Base-by-base conservation (phyloP, 2,797 vertebrate species). In the Typhlichthys eigenmanni region DNA sequence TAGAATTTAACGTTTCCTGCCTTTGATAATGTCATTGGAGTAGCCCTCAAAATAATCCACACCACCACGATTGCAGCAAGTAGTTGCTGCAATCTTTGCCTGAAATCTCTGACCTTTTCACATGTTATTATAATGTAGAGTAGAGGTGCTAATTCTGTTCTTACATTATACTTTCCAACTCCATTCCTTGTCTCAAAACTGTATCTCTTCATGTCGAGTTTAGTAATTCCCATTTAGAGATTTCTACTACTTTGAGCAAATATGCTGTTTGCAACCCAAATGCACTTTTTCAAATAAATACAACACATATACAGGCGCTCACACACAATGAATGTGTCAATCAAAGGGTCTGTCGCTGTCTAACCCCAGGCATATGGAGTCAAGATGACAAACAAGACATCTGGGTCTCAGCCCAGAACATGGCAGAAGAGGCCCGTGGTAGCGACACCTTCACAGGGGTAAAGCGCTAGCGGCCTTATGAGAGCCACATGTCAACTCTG, bases 331-430 rank as follows among this genome's bases (percentile, higher is more conserved):
- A 74, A 80, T 56, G 72, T 89, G 90, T 91, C 92, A 92, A 80
- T 92, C 89, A 91, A 77, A 71, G 52, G 79, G 73, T 92, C 79
- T 86, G 90, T 91, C 85, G 88, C 79, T 89, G 87, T 87, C 84
- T 79, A 71, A 87, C 89, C 82, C 72, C 56, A 13, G 87, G 90
- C 86, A 74, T 66, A 68, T 38, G 69, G 71, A 82, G 85, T 75
- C 80, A 88, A 85, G 78, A 85, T 82, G 84, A 88, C 85, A 88
- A 91, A 87, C 83, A 89, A 88, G 89, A 84, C 89, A 91, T 84
- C 80, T 82, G 87, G 78, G 86, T 67, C 76, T 77, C 65, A 62
- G 85, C 84, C 76, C 76, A 65, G 71, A 68, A 69, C 80, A 78
- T 80, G 80, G 82, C 75, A 79, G 72, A 76, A 87, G 85, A 81